Conservation (phyloP, 2,797 vertebrate species). For the Allobates femoralis region DNA sequence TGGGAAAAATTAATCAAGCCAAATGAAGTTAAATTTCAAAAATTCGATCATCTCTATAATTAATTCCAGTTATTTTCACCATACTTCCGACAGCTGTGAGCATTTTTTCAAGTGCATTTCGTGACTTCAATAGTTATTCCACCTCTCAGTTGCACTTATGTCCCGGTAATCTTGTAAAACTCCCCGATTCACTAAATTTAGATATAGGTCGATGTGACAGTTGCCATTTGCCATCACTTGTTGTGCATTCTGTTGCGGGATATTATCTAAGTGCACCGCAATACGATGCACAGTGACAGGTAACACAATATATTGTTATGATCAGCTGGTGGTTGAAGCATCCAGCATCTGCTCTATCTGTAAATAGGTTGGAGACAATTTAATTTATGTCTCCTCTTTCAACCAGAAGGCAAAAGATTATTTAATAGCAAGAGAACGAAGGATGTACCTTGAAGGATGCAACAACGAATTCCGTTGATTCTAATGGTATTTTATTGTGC, state of each 20-base stretch:
- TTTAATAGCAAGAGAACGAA: neutral
- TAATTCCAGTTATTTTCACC: too few species aligned
- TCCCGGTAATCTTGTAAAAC: neutral
- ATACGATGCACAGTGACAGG: neutral
- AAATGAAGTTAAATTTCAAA: too few species aligned
- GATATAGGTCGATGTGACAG: neutral
- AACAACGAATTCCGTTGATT: neutral
- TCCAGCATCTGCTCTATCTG: constrained; percentile 3
- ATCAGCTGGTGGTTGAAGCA: neutral
- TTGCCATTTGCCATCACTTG: neutral
- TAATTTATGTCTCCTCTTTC: neutral
- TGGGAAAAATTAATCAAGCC: too few species aligned
- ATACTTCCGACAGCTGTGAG: too few species aligned
- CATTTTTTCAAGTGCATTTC: too few species aligned
- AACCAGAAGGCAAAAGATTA: neutral
- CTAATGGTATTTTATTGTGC: neutral
- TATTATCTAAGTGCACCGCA: neutral
- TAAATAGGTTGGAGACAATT: neutral
- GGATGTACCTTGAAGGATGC: neutral
- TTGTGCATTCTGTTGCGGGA: neutral
- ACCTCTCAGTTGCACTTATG: too few species aligned
- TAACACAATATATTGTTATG: neutral
- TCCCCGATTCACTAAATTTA: neutral
- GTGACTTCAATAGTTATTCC: neutral
- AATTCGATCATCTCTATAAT: too few species aligned